These are phyloP conservation scores for Acleris cristana DNA, from an alignment of 2,888 invertebrate genomes.

Conservation along the genomic window DNA sequence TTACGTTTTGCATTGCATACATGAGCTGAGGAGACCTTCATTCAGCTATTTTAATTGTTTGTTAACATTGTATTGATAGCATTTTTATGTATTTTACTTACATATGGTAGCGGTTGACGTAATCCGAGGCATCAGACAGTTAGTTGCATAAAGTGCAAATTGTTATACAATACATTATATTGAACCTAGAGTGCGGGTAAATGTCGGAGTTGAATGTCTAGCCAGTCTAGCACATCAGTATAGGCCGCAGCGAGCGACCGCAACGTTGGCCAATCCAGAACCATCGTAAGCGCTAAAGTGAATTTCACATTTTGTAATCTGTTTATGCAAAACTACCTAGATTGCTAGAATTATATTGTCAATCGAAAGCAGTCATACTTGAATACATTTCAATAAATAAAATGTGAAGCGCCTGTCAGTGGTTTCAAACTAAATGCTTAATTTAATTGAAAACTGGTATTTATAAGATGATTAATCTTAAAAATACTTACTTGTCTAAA, in stretches of 20 bases:
- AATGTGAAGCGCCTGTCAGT: too few species aligned
- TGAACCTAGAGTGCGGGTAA: constrained; percentile 40
- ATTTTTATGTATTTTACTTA: constrained; percentile 13
- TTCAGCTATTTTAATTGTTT: too few species aligned
- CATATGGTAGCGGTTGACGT: constrained; percentile 45
- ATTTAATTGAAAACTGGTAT: too few species aligned
- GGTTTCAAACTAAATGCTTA: too few species aligned
- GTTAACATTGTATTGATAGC: too few species aligned
- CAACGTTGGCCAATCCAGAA: constrained; percentile 52
- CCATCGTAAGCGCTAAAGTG: constrained; percentile 11
- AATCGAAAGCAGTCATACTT: background rate
- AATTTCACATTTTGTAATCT: constrained; percentile 12
- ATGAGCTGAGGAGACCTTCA: too few species aligned
- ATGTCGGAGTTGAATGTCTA: constrained; percentile 36
- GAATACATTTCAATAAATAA: background rate
- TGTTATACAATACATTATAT: constrained; percentile 55
- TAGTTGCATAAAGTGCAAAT: constrained; percentile 49
- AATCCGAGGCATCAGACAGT: constrained; percentile 44
- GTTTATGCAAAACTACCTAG: background rate
- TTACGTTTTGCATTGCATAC: too few species aligned
- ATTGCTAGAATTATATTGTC: background rate
- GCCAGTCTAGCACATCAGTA: constrained; percentile 16
- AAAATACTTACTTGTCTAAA: too few species aligned
- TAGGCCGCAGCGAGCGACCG: constrained; percentile 45
- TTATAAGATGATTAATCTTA: too few species aligned